These are phyloP conservation scores for Aphrocallistes beatrix DNA, from an alignment of 37 sponge, comb jelly and placozoan genomes.

Conservation along the genomic window DNA sequence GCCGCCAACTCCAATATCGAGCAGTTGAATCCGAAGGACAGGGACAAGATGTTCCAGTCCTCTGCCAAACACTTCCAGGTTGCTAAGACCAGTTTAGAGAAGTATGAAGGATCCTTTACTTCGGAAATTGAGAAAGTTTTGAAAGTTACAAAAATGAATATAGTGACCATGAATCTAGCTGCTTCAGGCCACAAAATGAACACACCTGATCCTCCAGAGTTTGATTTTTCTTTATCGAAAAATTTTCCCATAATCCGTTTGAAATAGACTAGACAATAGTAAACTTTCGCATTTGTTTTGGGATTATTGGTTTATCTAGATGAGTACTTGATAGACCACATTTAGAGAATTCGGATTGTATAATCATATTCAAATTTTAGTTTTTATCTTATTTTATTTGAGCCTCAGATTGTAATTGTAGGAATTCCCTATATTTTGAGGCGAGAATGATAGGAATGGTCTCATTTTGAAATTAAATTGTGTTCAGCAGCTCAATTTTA, in stretches of 20 bases:
- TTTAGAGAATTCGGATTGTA: background rate
- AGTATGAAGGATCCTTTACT: slow-evolving; percentile 17
- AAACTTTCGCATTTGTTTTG: background rate
- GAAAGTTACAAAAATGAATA: slow-evolving; percentile 78
- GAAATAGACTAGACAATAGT: slow-evolving; percentile 12
- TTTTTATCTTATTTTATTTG: no score
- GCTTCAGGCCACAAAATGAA: slow-evolving; percentile 77
- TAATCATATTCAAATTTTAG: background rate
- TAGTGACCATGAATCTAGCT: slow-evolving; percentile 74
- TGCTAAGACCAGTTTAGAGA: slow-evolving; percentile 49
- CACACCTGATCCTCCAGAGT: slow-evolving; percentile 30
- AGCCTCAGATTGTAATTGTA: no score
- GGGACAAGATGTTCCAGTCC: slow-evolving; percentile 49
- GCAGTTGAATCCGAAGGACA: slow-evolving; percentile 37
- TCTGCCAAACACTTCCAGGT: slow-evolving; percentile 38
- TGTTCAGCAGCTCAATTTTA: no score
- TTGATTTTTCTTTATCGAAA: slow-evolving; percentile 71
- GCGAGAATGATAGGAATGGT: no score
- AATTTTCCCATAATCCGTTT: slow-evolving; percentile 77
- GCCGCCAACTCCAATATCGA: slow-evolving; percentile 26
- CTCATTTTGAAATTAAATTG: no score
- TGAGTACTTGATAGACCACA: background rate
- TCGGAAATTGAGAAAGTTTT: slow-evolving; percentile 34
- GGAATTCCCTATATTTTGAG: no score
- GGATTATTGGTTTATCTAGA: background rate